Conservation (phyloP, 2,113 vertebrate species). For the Macaca nemestrina region DNA sequence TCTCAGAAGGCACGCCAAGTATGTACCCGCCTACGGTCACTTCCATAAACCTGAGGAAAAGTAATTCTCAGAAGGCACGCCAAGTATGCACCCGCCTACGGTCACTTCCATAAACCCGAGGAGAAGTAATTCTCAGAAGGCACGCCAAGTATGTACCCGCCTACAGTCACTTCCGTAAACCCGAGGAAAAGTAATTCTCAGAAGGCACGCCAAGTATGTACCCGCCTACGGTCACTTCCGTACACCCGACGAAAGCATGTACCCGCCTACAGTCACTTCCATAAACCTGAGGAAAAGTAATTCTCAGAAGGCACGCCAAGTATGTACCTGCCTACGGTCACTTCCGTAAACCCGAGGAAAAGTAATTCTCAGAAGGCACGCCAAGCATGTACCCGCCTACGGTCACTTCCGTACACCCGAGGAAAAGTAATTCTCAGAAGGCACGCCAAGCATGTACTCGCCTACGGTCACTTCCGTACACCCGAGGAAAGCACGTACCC, state of each 20-base stretch:
- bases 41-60: background rate
- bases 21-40: too few species aligned
- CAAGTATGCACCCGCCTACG: rapidly evolving
- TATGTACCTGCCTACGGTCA: too few species aligned
- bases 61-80: too few species aligned
- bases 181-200: background rate
- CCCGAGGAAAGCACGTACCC: background rate
- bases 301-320: too few species aligned
- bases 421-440: background rate
- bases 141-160: rapidly evolving
- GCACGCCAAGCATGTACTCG: rapidly evolving
- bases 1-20: too few species aligned
- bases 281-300: too few species aligned
- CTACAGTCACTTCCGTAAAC: background rate
- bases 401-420: background rate
- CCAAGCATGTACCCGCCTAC: rapidly evolving
- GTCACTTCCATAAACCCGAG: background rate
- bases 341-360: background rate
- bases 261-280: too few species aligned
- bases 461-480: background rate
- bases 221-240: background rate
- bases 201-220: rapidly evolving
- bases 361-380: background rate
- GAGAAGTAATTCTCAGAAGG: background rate
- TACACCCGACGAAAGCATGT: too few species aligned